These are phyloP conservation scores for Drosophila santomea DNA, from an alignment of 1,140 invertebrate species.

Conservation along the genomic window DNA sequence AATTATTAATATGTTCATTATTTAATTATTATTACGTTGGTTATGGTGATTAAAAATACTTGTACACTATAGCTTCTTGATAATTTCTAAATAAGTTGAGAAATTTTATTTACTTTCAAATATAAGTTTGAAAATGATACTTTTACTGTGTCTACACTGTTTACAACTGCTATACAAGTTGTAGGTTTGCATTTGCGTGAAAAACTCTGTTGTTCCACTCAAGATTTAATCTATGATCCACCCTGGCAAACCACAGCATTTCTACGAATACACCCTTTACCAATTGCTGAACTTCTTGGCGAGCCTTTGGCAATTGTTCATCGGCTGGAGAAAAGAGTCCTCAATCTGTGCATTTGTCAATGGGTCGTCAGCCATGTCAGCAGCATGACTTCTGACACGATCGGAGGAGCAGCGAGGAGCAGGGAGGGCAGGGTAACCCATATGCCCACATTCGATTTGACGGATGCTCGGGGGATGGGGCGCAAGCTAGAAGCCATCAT, in stretches of 20 bases:
- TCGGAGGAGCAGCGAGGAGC: constrained; percentile 1
- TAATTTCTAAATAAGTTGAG: too few relatives aligned
- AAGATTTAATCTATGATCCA: constrained; percentile 14
- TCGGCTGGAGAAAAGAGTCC: constrained; percentile 22
- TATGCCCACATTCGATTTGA: constrained; percentile 50
- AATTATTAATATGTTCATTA: too few relatives aligned
- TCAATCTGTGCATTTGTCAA: constrained; percentile 50
- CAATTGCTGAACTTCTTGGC: constrained; percentile 12
- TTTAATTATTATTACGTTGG: too few relatives aligned
- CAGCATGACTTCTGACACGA: constrained; percentile 56
- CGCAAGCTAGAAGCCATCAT: constrained; percentile 81
- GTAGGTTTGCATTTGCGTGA: not conserved
- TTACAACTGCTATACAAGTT: too few relatives aligned
- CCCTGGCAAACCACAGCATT: not conserved
- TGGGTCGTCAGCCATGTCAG: constrained; percentile 51
- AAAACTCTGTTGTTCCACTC: not conserved
- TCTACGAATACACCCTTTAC: constrained; percentile 13
- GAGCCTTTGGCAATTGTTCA: constrained; percentile 17
- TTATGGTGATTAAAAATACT: too few relatives aligned
- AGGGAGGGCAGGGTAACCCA: constrained; percentile 15
- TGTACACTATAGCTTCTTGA: too few relatives aligned
- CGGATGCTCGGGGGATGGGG: constrained; percentile 30
- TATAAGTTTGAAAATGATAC: too few relatives aligned
- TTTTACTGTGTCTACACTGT: too few relatives aligned
- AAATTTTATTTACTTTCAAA: too few relatives aligned